Evolutionary conservation across 2,113 vertebrate genomes (phyloP).

Genomic region (Sinocyclocheilus anshuiensis): DNA sequence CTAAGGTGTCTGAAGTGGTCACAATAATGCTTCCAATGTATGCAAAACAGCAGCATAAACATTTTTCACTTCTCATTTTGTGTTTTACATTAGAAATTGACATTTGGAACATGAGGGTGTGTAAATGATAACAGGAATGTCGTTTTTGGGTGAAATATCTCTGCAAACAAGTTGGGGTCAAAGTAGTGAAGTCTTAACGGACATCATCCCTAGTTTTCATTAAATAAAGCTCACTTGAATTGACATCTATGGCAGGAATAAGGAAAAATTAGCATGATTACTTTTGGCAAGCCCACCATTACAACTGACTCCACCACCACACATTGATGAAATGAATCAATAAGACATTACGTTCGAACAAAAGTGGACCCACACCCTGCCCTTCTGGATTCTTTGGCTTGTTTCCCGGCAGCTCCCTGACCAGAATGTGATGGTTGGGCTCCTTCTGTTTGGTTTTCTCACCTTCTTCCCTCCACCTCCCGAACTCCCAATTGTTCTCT

Average conservation of each 20-base stretch:
- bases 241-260: neutral
- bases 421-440: slow-evolving; percentile 59
- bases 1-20: neutral
- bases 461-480: slow-evolving; percentile 16
- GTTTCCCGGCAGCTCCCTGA: slow-evolving; percentile 32
- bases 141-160: neutral
- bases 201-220: neutral
- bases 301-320: neutral
- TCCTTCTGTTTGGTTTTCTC: slow-evolving; percentile 60
- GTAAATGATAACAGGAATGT: neutral
- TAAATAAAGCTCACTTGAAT: neutral
- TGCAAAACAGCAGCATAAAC: neutral
- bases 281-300: slow-evolving; percentile 44
- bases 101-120: neutral
- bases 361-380: slow-evolving; percentile 28
- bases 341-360: slow-evolving; percentile 31
- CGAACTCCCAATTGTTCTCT: neutral
- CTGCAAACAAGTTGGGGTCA: neutral
- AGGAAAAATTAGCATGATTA: slow-evolving; percentile 35
- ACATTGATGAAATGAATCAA: slow-evolving; percentile 45
- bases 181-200: neutral
- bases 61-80: neutral
- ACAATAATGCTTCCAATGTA: neutral
- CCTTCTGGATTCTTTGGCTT: slow-evolving; percentile 34
- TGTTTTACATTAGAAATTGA: neutral